Base-by-base conservation (phyloP, 2,113 vertebrate species). In the Balaeniceps rex region DNA sequence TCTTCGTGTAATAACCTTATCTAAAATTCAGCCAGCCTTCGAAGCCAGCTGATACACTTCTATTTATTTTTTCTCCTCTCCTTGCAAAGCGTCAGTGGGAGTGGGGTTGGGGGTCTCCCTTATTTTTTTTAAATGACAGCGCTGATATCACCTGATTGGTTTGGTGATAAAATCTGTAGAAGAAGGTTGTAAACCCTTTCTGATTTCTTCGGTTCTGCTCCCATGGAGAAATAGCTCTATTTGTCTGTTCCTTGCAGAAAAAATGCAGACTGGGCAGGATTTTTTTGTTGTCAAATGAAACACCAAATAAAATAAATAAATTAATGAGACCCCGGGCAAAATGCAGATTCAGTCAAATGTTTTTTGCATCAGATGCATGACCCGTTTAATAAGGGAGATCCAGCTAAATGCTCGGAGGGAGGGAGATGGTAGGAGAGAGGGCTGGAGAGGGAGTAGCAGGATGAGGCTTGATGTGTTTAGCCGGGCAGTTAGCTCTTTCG, bases 231-330 rank as follows among this genome's bases (percentile, higher is more conserved):
- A 86, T 65, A 88, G 51, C 70, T 87, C 84, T 64, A 55, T 96
- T 86, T 93, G 47, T 58, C 49, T 87, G 49, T n/a, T 88, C 11
- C 70, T 61, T 80, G 88, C 44, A 66, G 63, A 29, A 80, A 71
- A 92, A 83, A 64, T 36, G 87, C 91, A 93, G 79, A 93, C 66
- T 66, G 58, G 40, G 65, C 87, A 93, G 46, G 65, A 81, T 54
- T 93, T 80, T 57, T 64, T 76, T 66, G 65, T 36, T 61, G 46
- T 66, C 21, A 61, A 80, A 81, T 38, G 40, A 87, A 94, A 61
- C 52, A 38, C 58, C 42, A 69, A 89, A 83, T 68, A 38, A 87
- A 94, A 96, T 90, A 90, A 94, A 96, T 47, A 92, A 96, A 75
- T 66, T 10, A 86, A 34, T 23, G 71, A 92, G 60, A 61, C 78